Evolutionary conservation across 2,113 vertebrate genomes (phyloP).

Genomic region (Lepus americanus): DNA sequence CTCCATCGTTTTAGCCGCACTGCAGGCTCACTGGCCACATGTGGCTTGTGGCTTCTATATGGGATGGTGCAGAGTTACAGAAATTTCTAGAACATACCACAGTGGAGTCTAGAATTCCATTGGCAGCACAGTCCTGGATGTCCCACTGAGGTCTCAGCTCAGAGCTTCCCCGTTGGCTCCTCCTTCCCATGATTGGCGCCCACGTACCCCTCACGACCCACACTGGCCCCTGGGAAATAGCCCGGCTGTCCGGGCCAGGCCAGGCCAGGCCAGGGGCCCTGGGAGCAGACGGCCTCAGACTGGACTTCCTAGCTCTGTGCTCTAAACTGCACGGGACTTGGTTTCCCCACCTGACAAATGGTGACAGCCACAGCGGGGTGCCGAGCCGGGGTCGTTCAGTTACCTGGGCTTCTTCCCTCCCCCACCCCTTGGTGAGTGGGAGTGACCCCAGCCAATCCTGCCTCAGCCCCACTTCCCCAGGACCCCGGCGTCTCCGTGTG

Average conservation of each 20-base stretch:
- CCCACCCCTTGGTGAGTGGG: no score
- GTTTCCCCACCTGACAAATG: neutral
- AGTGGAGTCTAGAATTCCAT: no score
- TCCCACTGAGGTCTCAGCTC: neutral
- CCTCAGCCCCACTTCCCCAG: neutral
- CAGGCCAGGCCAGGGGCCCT: no score
- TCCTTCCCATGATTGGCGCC: neutral
- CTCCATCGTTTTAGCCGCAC: neutral
- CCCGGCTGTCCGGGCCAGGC: neutral
- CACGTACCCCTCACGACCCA: no score
- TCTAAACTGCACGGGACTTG: neutral
- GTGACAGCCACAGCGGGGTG: neutral
- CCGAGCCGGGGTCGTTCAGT: no score
- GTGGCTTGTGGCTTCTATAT: neutral
- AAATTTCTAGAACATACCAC: neutral
- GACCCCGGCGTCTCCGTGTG: no score
- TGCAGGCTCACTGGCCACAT: no score
- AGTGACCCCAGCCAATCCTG: neutral
- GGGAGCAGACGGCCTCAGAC: neutral
- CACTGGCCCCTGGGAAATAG: neutral
- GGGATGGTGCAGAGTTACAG: neutral
- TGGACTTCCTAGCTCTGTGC: neutral
- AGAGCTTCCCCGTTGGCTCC: neutral
- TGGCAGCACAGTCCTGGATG: fast-evolving
- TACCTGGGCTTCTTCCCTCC: no score